These are phyloP conservation scores for Leucoraja erinaceus DNA, from an alignment of 2,113 vertebrate species.

Conservation along the genomic window DNA sequence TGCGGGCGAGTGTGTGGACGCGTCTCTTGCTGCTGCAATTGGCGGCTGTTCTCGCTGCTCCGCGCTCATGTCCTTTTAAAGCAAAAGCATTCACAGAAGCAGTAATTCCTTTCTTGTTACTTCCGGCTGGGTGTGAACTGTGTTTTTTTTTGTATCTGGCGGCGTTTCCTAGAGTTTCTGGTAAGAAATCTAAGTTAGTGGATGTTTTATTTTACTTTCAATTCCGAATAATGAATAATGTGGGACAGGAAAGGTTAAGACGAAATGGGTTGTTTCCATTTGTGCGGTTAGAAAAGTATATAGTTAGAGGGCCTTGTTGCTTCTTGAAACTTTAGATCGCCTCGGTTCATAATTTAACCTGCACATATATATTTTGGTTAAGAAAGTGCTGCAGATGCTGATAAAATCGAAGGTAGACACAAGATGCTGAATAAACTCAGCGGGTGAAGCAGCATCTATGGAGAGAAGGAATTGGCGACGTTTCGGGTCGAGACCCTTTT, in stretches of 20 bases:
- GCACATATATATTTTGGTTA: too few species aligned
- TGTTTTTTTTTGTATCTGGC: neutral
- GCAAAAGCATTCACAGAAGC: neutral
- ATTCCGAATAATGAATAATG: neutral
- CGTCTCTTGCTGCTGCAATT: neutral
- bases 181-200: neutral
- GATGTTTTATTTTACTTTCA: neutral
- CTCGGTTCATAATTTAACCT: neutral
- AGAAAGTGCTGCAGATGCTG: too few species aligned
- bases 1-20: neutral
- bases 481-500: too few species aligned
- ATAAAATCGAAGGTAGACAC: too few species aligned
- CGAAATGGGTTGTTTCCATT: neutral
- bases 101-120: neutral
- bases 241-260: neutral
- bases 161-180: neutral
- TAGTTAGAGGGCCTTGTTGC: neutral
- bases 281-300: neutral
- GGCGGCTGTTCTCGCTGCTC: neutral
- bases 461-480: too few species aligned
- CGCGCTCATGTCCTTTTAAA: constrained; percentile 30
- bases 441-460: too few species aligned
- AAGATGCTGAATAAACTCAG: too few species aligned
- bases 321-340: neutral
- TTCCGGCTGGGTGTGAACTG: constrained; percentile 25